Evolutionary conservation across 2,888 invertebrate species (phyloP), one percentile per base, ranked within the genome.

Genomic region (Plebejus anna): DNA sequence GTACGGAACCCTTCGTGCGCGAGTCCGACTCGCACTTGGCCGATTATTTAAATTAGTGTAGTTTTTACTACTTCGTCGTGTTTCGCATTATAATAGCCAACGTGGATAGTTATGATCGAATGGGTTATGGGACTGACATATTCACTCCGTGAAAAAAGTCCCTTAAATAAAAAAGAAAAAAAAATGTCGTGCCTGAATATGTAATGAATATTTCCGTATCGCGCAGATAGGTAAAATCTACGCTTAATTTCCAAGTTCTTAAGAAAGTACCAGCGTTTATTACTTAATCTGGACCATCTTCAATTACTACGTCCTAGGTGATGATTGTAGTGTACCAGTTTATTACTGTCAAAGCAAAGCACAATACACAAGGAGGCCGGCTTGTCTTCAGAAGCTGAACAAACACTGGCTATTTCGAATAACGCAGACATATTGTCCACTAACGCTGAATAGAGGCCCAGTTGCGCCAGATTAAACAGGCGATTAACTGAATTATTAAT

Each of bases 391-490:
- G 66, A 72, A 47, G 72, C 72, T 22, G n/a, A 72, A 47, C 47
- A 72, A 72, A 73, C 73, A 32, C 32, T 51, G 57, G 38, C 42
- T 72, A 76, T 76, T 76, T 75, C 71, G 72, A 76, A 76, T 71
- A 76, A 71, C 71, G 57, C 71, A 76, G 70, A 71, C 76, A 57
- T 76, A 76, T 76, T 76, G 75, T 66, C 36, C 61, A 75, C 75
- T 75, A 66, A 36, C 61, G 5, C 66, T 22, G 61, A 36, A 66
- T 66, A 66, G 66, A 66, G 13, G 66, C 32, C 66, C 66, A 32
- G 66, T 66, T 66, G 32, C 66, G 13, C 32, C 7, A 61, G 61
- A 61, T 28, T 28, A 36, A 66, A 32, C 32, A 0, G 22, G 32
- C 36, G 66, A 36, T 66, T 66, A 66, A 13, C 22, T 59, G 6